Base-by-base conservation (phyloP, 2,113 vertebrate genomes). In the Cacatua alba region DNA sequence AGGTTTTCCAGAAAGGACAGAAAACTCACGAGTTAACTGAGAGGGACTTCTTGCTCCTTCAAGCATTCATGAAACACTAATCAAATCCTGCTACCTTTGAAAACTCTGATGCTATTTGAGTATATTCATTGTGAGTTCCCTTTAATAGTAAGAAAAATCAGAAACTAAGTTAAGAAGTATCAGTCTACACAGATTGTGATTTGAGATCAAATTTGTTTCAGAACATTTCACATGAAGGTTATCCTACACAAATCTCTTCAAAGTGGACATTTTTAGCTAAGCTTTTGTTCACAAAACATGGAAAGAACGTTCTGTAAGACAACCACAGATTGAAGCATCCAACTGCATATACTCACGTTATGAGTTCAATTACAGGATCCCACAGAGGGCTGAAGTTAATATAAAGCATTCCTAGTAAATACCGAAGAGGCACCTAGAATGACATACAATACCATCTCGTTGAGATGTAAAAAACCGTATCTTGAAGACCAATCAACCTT, bases 341-440 rank as follows among this genome's bases (percentile, higher is more conserved):
- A 82, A 57, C 31, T 23, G 6, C 18, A 65, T 62, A 92, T 26
- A 98, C 99, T 99, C 93, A 99, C 99, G 96, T 98, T 70, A 99
- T 89, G n/a, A 99, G 98, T 25, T 99, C 99, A 87, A 98, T 98
- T 41, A 99, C 98, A 37, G 99, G 98, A 87, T 99, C 99, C 99
- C 99, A 99, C 67, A 99, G 98, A 15, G 98, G 98, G 76, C 94
- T 99, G 98, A 99, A 99, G 97, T 99, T 99, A 89, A 99, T 77
- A 76, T 99, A 99, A 43, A 99, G 97, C 99, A 99, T 99, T 62
- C 99, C 98, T 31, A 99, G 96, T 77, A 99, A 98, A 95, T 99
- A 99, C 9, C 99, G 98, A 91, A 99, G 98, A 31, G 99, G 99
- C 29, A 99, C 98, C 99, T 99, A 97, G 18, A 95, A 94, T 43